Conservation (phyloP, 2,797 vertebrate genomes). For the Heliangelus exortis region DNA sequence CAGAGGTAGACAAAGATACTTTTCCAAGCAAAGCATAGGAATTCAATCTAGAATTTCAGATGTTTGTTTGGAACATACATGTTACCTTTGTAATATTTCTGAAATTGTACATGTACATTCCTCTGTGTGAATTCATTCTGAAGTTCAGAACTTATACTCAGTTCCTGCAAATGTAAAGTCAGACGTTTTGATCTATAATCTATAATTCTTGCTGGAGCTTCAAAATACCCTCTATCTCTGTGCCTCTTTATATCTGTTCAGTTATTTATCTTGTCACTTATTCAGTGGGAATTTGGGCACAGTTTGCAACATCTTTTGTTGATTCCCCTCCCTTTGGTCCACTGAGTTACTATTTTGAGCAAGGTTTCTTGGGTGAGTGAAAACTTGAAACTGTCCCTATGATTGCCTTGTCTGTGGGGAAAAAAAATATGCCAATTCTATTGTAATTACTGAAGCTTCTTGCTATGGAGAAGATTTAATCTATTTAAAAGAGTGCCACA, state of each 20-base stretch:
- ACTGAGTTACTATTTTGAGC: not conserved
- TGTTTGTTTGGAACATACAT: not conserved
- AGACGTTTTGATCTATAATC: not conserved
- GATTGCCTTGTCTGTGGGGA: not conserved
- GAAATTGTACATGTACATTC: not conserved
- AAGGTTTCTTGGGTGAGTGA: not conserved
- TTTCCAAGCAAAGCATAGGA: not conserved
- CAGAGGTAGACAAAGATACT: not conserved
- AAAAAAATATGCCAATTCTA: not conserved
- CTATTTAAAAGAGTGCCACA: not conserved
- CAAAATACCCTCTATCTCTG: not conserved
- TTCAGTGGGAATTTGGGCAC: not conserved
- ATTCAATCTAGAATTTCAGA: not conserved
- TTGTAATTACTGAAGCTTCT: not conserved
- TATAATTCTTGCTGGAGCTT: not conserved
- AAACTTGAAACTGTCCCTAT: not conserved
- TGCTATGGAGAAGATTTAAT: not conserved
- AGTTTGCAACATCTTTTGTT: not conserved
- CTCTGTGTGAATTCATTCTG: not conserved
- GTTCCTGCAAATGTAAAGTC: not conserved
- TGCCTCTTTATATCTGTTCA: not conserved
- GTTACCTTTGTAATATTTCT: not conserved
- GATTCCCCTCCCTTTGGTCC: not conserved
- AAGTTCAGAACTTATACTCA: not conserved
- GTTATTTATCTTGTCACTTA: not conserved